Base-by-base conservation (phyloP, 2,113 vertebrate species). In the Donacobius atricapilla region DNA sequence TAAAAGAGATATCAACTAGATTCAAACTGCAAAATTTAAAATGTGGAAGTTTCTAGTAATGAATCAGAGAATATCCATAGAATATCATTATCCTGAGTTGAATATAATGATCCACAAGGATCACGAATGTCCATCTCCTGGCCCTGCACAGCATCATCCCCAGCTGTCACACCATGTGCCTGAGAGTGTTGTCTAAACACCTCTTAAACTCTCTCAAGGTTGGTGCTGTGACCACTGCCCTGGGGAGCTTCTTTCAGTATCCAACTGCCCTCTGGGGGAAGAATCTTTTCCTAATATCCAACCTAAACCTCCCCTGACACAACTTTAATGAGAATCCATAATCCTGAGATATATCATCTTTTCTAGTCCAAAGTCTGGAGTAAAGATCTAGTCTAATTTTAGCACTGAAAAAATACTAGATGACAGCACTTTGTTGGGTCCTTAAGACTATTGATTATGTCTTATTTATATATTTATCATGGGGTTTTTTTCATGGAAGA, bases 361-460 rank as follows among this genome's bases (percentile, higher is more conserved):
- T 64, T 80, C 30, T 14, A 60, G 13, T 51, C 20, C 15, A 13
- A 71, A 87, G 13, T 40, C 63, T 13, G 56, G 19, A 61, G 27
- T 60, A 37, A 30, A 60, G 10, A 45, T 60, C 3, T 30, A 28
- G 6, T 42, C 15, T 63, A 63, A 13, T 5, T 76, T 65, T 58
- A 85, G 3, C 11, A 70, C 30, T 83, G 33, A 89, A 96, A 96
- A 77, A 65, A n/a, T 33, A 42, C 39, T 40, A 72, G 2, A 13
- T 30, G 15, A 15, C 19, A 79, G 14, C 3, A 65, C 1, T 69
- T 78, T 14, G 0, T 13, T 60, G 11, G 4, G 9, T 1, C 31
- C 14, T 37, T 75, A 77, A 60, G 14, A 42, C 11, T 7, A 28
- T 39, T 70, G 14, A 24, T 56, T 56, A 22, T 56, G 2, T 31